Evolutionary conservation across 2,113 vertebrate species (phyloP).

Genomic region (Apaloderma vittatum): DNA sequence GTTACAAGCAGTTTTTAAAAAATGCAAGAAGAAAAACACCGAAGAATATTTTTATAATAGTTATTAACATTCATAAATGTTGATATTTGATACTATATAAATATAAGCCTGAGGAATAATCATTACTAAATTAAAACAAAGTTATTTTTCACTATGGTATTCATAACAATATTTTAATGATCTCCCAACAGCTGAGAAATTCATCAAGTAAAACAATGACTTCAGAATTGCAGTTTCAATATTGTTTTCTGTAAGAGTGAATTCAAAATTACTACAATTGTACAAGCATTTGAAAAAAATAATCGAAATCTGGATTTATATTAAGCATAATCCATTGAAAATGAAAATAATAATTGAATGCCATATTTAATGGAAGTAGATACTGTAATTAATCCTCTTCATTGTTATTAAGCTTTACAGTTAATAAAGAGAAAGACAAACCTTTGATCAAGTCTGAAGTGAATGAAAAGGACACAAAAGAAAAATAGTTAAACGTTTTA

Average conservation of each 20-base stretch:
- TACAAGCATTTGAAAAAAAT: neutral
- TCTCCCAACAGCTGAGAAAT: neutral
- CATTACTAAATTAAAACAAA: neutral
- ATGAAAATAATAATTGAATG: neutral
- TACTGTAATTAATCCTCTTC: neutral
- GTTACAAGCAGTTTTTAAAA: neutral
- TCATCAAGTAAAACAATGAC: neutral
- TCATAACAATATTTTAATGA: neutral
- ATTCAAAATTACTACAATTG: neutral
- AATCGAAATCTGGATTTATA: neutral
- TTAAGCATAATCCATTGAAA: neutral
- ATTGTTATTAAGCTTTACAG: neutral
- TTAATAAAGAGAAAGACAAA: neutral
- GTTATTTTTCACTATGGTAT: neutral
- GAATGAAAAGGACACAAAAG: neutral
- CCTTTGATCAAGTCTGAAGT: neutral
- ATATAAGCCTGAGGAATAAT: neutral
- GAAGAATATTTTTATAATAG: neutral
- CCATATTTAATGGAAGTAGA: neutral
- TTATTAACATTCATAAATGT: neutral
- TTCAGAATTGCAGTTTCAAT: neutral
- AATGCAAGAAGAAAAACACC: rapidly evolving
- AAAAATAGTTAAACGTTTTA: neutral
- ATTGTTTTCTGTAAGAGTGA: neutral
- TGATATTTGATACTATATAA: neutral